Evolutionary conservation across 2,888 invertebrate species (phyloP), one percentile per base, ranked within the genome.

Genomic region (Limnephilus marmoratus): DNA sequence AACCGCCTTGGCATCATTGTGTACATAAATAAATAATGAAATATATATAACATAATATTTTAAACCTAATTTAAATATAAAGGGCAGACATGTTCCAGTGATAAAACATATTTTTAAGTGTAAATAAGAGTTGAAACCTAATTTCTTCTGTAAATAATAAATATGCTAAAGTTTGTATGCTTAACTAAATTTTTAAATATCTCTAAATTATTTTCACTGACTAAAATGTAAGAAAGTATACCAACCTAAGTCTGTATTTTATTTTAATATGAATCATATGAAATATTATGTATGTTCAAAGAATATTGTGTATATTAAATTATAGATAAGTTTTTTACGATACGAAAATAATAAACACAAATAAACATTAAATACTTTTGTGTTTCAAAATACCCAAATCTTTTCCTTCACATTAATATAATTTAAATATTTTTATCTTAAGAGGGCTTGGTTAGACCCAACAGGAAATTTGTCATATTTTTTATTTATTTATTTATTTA

Each of bases 31-130:
- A 68, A 7, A 68, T 45, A 45, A 45, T 45, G 45, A 45, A 12
- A 45, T 49, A 15, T 49, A 15, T 5, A 45, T 45, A 45, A 45
- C 18, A 53, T 24, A 7, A 68, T 68, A 24, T 68, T 68, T 15
- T 68, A 68, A 68, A 4, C 18, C 41, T 85, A 85, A 3, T 41
- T 85, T 85, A 49, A 68, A n/a, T 24, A 49, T 29, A 53, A 88
- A 85, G 41, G 31, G 53, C 88, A 53, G 18, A 49, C 49, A 88
- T 68, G 88, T 88, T 68, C 88, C 88, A 88, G 88, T 85, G 85
- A 85, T 85, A 85, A 85, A 85, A 85, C n/a, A 2, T 85, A 85
- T 85, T n/a, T 85, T 68, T 68, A 68, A 68, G 53, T 68, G 53
- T 68, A 68, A 18, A 68, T 68, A 68, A 68, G 1, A 15, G 24